Evolutionary conservation across 2,113 vertebrate species (phyloP).

Genomic region (Megaceryle maxima): DNA sequence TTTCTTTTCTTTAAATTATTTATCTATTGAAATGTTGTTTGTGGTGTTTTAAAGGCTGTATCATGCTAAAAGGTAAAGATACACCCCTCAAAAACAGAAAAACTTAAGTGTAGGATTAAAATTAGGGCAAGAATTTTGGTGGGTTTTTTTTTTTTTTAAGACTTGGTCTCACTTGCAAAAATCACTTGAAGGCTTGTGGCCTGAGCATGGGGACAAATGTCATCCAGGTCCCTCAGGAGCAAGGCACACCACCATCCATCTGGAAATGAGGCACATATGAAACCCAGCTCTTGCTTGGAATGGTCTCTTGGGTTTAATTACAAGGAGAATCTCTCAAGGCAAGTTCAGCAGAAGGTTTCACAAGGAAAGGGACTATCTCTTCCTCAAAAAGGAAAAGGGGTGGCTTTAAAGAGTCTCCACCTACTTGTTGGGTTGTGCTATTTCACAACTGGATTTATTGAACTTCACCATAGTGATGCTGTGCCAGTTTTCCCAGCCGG

Average conservation of each 20-base stretch:
- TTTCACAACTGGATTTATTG: not conserved
- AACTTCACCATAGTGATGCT: not conserved
- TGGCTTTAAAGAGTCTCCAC: not conserved
- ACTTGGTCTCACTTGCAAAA: fast-evolving
- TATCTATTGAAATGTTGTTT: not conserved
- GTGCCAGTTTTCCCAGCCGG: not conserved
- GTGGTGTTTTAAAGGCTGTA: not conserved
- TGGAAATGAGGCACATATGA: not conserved
- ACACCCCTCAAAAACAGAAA: not conserved
- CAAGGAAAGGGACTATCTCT: not conserved
- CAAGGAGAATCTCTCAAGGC: not conserved
- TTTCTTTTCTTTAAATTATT: not conserved
- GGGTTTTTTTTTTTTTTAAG: not conserved
- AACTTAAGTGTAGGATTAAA: not conserved
- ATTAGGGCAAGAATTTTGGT: not conserved
- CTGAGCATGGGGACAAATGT: not conserved
- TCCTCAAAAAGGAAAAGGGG: not conserved
- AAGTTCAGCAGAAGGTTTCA: not conserved
- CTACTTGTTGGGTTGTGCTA: not conserved
- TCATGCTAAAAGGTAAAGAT: not conserved
- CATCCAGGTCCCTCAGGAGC: not conserved
- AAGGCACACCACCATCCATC: not conserved
- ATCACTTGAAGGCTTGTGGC: not conserved
- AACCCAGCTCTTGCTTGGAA: not conserved
- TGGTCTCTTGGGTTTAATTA: not conserved